A percentile compares a stretch with the other conserved stretches of the same genome.
Conservation (phyloP, 2,888 invertebrate genomes). For the Creontiades dilutus region DNA sequence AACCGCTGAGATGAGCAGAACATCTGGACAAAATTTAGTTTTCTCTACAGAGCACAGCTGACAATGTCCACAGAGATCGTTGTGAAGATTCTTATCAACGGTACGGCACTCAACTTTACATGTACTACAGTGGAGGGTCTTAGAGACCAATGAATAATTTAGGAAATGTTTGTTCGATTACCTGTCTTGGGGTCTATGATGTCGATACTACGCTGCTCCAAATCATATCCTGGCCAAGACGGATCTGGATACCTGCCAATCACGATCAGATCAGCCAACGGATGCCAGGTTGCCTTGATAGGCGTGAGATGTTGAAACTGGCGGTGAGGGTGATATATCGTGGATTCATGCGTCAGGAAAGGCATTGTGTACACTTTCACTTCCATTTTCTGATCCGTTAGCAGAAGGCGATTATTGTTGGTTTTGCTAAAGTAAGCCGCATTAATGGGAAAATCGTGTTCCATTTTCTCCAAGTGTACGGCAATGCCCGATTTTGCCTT, state of each 20-base stretch:
- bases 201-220: conserved; percentile 78
- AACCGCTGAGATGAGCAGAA: no score
- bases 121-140: no score
- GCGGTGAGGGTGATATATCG: conserved; percentile 78
- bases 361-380: conserved; percentile 77
- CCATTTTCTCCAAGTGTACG: conserved; percentile 71
- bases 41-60: no score
- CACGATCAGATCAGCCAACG: conserved; percentile 78
- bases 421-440: conserved; percentile 77
- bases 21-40: no score
- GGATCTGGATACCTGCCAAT: conserved; percentile 79
- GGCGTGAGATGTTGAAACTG: conserved; percentile 79
- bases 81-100: no score
- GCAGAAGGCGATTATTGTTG: conserved; percentile 78
- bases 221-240: conserved; percentile 76
- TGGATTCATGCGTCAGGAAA: conserved; percentile 77
- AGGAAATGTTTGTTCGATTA: conserved; percentile 18
- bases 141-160: no score
- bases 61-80: no score
- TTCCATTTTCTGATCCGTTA: conserved; percentile 78
- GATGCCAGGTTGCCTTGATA: conserved; percentile 79
- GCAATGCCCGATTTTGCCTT: conserved; percentile 53
- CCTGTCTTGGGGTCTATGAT: conserved; percentile 78
- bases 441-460: conserved; percentile 75
- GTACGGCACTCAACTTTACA: no score